Evolutionary conservation across 2,113 vertebrate species (phyloP).

Genomic region (Semicossyphus pulcher): DNA sequence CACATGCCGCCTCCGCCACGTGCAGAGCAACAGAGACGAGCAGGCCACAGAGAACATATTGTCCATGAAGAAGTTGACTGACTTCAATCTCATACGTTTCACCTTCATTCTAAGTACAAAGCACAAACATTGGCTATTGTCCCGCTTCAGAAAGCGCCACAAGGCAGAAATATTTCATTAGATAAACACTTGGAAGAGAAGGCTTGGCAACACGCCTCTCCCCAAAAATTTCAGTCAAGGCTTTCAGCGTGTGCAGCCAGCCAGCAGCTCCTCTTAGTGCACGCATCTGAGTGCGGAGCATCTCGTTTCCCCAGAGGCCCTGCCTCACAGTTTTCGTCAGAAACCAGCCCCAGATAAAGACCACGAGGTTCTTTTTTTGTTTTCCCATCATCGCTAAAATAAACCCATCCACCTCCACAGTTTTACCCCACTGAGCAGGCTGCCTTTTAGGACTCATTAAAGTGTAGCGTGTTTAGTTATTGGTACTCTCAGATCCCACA

Average conservation of each 20-base stretch:
- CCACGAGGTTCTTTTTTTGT: slow-evolving; percentile 53
- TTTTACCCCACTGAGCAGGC: slow-evolving; percentile 46
- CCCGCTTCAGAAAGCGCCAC: slow-evolving; percentile 65
- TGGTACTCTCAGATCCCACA: slow-evolving; percentile 52
- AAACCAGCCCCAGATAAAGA: slow-evolving; percentile 64
- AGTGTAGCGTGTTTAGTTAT: slow-evolving; percentile 53
- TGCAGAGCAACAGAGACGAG: slow-evolving; percentile 11
- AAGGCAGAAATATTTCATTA: slow-evolving; percentile 78
- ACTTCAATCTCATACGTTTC: slow-evolving; percentile 63
- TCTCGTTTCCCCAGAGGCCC: slow-evolving; percentile 59
- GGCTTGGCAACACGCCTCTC: slow-evolving; percentile 63
- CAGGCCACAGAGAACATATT: slow-evolving; percentile 60
- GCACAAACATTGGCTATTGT: slow-evolving; percentile 70
- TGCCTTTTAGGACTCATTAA: slow-evolving; percentile 61
- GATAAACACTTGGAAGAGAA: slow-evolving; percentile 79
- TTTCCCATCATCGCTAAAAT: slow-evolving; percentile 42
- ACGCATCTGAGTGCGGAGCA: slow-evolving; percentile 58
- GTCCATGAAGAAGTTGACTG: slow-evolving; percentile 38
- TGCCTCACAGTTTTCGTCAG: slow-evolving; percentile 46
- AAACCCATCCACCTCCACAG: slow-evolving; percentile 57
- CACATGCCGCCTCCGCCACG: slow-evolving; percentile 9
- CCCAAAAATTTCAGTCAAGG: slow-evolving; percentile 59
- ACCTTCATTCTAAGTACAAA: slow-evolving; percentile 73
- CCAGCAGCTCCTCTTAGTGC: slow-evolving; percentile 51
- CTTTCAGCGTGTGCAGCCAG: slow-evolving; percentile 62